Conservation (phyloP, 2,797 vertebrate species). For the Arctocebus calabarensis region DNA sequence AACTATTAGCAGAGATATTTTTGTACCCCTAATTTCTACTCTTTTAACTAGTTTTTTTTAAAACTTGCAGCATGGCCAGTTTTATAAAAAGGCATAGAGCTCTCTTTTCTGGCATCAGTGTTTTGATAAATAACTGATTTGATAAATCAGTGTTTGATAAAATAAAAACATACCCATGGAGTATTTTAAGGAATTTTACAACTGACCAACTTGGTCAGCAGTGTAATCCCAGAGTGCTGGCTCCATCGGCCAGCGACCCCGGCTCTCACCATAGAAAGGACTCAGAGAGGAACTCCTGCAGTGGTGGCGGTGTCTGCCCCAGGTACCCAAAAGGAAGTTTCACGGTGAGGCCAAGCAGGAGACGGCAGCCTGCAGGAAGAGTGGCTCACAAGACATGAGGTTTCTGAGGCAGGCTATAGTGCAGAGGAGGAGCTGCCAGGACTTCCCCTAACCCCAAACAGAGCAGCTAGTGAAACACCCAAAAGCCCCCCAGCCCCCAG, state of each 20-base stretch:
- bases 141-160: no score
- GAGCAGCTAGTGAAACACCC: not conserved
- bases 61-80: constrained; percentile 19
- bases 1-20: constrained; percentile 84
- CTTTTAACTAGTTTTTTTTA: constrained; percentile 74
- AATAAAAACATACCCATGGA: constrained; percentile 68
- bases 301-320: constrained; percentile 69
- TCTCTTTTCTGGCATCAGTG: constrained; percentile 51
- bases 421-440: no score
- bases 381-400: constrained; percentile 55
- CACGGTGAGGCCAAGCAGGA: constrained; percentile 55
- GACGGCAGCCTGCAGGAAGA: not conserved
- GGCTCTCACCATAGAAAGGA: constrained; percentile 75
- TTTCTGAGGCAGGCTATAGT: not conserved
- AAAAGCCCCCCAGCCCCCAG: not conserved
- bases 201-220: constrained; percentile 76
- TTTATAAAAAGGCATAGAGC: constrained; percentile 67
- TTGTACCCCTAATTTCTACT: constrained; percentile 77
- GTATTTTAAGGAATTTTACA: constrained; percentile 79
- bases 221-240: constrained; percentile 64
- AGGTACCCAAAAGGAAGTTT: constrained; percentile 79
- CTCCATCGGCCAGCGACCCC: constrained; percentile 66
- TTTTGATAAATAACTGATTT: no score
- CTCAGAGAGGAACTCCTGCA: constrained; percentile 42
- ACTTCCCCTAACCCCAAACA: not conserved